Conservation (phyloP, 1,140 invertebrate genomes). For the Cheumatopsyche charites region DNA sequence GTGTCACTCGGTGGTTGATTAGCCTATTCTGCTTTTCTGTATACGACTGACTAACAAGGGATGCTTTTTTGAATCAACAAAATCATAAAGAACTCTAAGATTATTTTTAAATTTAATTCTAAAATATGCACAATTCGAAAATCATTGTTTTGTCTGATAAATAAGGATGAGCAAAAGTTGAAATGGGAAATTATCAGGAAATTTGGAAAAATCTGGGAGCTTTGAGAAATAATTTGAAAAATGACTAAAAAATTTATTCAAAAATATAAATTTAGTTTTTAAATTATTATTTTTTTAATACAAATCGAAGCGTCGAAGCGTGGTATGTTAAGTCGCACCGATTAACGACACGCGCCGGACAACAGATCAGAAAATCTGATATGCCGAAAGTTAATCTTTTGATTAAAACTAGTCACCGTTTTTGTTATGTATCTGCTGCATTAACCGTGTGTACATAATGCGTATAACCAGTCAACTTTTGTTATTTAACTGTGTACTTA, state of each 20-base stretch:
- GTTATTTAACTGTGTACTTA: conserved; percentile 33
- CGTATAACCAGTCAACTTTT: conserved; percentile 21
- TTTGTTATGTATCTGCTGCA: not conserved
- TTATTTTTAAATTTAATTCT: too few relatives aligned
- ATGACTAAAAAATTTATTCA: too few relatives aligned
- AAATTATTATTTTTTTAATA: conserved; percentile 1
- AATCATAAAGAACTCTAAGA: too few relatives aligned
- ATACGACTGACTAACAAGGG: conserved; percentile 10
- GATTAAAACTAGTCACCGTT: conserved; percentile 30
- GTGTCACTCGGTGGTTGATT: conserved; percentile 34
- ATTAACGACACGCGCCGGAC: conserved; percentile 42
- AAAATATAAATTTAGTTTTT: not conserved
- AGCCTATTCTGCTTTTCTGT: conserved; percentile 27
- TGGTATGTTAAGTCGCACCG: conserved; percentile 38
- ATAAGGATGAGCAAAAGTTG: too few relatives aligned
- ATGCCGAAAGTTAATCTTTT: conserved; percentile 38
- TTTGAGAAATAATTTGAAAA: too few relatives aligned
- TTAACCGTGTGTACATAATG: not conserved
- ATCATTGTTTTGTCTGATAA: too few relatives aligned
- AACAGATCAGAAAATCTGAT: conserved; percentile 39
- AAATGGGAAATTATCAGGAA: too few relatives aligned
- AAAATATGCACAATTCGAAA: too few relatives aligned
- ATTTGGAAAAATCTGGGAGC: too few relatives aligned
- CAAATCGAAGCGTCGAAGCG: conserved; percentile 12
- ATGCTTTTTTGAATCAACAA: conserved; percentile 1